Evolutionary conservation across 2,888 invertebrate genomes (phyloP), one percentile per base, ranked within the genome.

Genomic region (Drosophila suboccidentalis): DNA sequence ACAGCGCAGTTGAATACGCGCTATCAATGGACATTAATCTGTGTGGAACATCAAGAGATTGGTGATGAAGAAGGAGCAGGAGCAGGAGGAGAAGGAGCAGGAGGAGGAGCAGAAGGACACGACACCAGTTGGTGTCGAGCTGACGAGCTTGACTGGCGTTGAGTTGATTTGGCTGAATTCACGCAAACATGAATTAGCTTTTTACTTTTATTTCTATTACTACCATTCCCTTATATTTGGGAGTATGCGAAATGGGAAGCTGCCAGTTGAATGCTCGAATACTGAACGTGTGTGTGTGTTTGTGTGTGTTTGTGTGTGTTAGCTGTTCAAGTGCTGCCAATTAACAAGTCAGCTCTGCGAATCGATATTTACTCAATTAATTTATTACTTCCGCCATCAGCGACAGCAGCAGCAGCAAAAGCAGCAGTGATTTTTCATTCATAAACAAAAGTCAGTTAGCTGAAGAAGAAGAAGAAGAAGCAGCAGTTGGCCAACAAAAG

Each of bases 281-380:
- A 53, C 9, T 19, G 51, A 1, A 9, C 26, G 26, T 47, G 43
- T 62, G 26, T 29, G 26, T 36, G 39, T 50, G 39, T 67, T 15
- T 43, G 34, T 55, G 34, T 47, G 34, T 63, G 38, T 67, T 26
- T n/a, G 38, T 57, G 47, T 62, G 50, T 57, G 44, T 62, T 53
- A 36, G 75, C 53, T 69, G 32, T 71, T 75, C 80, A 65, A 82
- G 81, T 81, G 80, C 70, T 87, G 89, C 86, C 89, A 89, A 87
- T 89, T 89, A 87, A 85, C 82, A 72, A 61, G 57, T 61, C 68
- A 69, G 64, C 69, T 57, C 79, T 65, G 67, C 75, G 75, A 86
- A 87, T 89, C 86, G 90, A 87, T 89, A 87, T 87, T 87, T 87
- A 89, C 86, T 87, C 90, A 89, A 87, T 87, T 87, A 87, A 87